Conservation (phyloP, 2,797 vertebrate genomes). For the Bradypus variegatus region DNA sequence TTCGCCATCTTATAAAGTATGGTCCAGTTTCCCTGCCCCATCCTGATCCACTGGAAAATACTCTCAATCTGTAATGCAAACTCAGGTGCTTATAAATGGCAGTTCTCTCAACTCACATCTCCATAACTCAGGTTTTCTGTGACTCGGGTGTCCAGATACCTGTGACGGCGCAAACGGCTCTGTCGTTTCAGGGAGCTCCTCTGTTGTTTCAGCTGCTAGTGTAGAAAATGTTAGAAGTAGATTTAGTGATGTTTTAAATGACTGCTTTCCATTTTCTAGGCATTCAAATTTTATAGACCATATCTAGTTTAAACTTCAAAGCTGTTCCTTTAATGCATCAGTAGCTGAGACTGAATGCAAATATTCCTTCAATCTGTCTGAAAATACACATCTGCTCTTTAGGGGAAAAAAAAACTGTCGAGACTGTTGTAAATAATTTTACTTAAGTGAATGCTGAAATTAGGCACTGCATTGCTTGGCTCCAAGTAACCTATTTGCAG, state of each 20-base stretch:
- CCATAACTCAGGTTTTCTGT: slow-evolving; percentile 42
- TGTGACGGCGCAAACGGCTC: slow-evolving; percentile 50
- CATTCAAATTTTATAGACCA: slow-evolving; percentile 50
- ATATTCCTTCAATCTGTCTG: slow-evolving; percentile 62
- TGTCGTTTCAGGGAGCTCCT: slow-evolving; percentile 56
- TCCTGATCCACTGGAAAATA: slow-evolving; percentile 3
- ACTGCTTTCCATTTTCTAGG: slow-evolving; percentile 58
- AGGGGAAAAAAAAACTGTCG: slow-evolving; percentile 50
- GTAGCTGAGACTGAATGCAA: slow-evolving; percentile 60
- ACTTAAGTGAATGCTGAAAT: slow-evolving; percentile 79
- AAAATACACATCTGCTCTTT: slow-evolving; percentile 30
- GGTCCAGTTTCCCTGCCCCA: background rate
- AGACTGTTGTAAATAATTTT: slow-evolving; percentile 78
- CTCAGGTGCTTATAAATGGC: slow-evolving; percentile 41
- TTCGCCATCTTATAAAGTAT: background rate
- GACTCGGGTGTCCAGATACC: slow-evolving; percentile 51
- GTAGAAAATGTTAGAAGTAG: slow-evolving; percentile 57
- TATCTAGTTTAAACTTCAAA: slow-evolving; percentile 50
- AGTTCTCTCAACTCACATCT: slow-evolving; percentile 42
- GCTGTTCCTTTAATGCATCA: slow-evolving; percentile 53
- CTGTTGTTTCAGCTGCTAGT: slow-evolving; percentile 72
- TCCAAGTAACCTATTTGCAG: slow-evolving; percentile 72
- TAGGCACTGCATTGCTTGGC: slow-evolving; percentile 76
- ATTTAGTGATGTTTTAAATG: slow-evolving; percentile 64
- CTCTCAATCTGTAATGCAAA: slow-evolving; percentile 23